phyloP scores from a whole-genome alignment of 2,797 vertebrate species.

The Gymnocypris eckloni region DNA sequence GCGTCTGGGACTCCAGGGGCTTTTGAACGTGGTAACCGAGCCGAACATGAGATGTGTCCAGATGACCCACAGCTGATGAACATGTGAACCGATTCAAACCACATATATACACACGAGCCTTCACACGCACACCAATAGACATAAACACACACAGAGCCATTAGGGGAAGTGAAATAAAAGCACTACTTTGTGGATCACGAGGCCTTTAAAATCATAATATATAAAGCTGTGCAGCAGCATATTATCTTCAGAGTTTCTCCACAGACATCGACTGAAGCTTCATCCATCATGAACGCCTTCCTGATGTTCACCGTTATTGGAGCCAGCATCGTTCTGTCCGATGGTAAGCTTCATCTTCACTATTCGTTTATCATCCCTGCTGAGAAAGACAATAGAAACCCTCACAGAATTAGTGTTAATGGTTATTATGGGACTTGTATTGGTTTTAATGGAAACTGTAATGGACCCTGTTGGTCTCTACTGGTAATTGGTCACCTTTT shows the following conservation, averaged over 20 bases:
- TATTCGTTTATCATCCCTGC: neutral
- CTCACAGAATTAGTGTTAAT: neutral
- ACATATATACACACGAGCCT: conserved; percentile 51
- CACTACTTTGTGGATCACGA: conserved; percentile 63
- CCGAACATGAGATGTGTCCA: conserved; percentile 20
- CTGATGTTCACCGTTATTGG: conserved; percentile 61
- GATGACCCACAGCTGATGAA: conserved; percentile 40
- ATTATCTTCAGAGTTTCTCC: neutral
- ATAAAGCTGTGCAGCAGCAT: conserved; percentile 27
- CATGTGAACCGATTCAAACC: conserved; percentile 59
- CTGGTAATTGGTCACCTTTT: too few relatives aligned
- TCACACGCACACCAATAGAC: conserved; percentile 22
- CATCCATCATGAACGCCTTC: conserved; percentile 68
- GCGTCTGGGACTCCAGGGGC: neutral
- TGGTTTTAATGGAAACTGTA: too few relatives aligned
- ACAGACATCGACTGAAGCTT: neutral
- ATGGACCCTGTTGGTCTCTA: too few relatives aligned
- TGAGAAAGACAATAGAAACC: neutral
- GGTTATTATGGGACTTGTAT: too few relatives aligned
- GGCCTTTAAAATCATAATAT: conserved; percentile 63
- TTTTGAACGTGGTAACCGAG: conserved; percentile 25
- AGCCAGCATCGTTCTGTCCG: conserved; percentile 48
- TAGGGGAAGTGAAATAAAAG: conserved; percentile 66
- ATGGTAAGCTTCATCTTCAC: conserved; percentile 51
- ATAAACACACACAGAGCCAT: conserved; percentile 24